A percentile compares a stretch with the other conserved stretches of the same genome.
Conservation (phyloP, 1,140 invertebrate species). For the Philotrypesis tridentata region DNA sequence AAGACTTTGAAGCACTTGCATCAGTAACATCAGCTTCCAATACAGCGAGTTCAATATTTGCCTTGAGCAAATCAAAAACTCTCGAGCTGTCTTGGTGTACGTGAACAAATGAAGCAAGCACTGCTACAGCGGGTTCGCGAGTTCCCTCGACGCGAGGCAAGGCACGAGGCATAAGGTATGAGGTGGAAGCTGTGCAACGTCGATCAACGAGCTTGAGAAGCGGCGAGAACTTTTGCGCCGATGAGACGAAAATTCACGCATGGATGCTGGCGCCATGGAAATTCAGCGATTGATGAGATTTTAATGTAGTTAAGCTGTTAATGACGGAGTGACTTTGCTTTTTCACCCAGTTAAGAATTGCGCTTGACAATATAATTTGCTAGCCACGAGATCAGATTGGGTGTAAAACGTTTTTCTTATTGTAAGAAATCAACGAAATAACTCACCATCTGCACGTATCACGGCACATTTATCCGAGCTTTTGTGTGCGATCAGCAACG, state of each 20-base stretch:
- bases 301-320: conserved; percentile 36
- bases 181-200: neutral
- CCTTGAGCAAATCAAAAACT: conserved; percentile 58
- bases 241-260: conserved; percentile 17
- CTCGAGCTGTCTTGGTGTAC: conserved; percentile 52
- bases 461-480: neutral
- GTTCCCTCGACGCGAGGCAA: conserved; percentile 22
- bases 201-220: conserved; percentile 28
- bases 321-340: neutral
- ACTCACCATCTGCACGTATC: too few relatives aligned
- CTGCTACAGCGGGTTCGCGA: too few relatives aligned
- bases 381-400: too few relatives aligned
- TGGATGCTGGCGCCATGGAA: neutral
- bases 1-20: neutral
- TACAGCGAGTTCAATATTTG: conserved; percentile 64
- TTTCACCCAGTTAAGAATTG: neutral
- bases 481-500: neutral
- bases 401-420: too few relatives aligned
- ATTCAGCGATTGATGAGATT: conserved; percentile 50
- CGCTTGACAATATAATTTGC: neutral
- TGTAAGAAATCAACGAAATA: too few relatives aligned
- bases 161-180: neutral
- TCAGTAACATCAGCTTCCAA: neutral
- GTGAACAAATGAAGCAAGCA: conserved; percentile 34
- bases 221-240: conserved; percentile 7